Conservation (phyloP, 2,888 invertebrate species). For the Chelonus formosanus region DNA sequence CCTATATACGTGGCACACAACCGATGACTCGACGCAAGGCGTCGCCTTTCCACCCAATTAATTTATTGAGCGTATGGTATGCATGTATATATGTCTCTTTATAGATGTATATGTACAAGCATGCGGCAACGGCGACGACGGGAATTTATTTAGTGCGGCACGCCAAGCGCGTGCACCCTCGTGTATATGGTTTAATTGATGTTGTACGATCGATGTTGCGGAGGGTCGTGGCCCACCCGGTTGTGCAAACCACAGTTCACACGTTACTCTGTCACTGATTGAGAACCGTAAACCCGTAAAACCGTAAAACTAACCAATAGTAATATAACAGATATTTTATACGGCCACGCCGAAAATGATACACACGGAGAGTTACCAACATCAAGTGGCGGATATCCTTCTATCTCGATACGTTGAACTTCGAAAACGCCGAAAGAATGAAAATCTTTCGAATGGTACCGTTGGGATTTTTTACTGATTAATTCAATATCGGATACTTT, state of each 20-base stretch:
- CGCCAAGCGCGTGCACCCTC: constrained; percentile 36
- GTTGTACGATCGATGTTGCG: constrained; percentile 36
- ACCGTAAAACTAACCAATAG: constrained; percentile 18
- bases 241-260: constrained; percentile 22
- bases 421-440: too few species aligned
- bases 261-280: constrained; percentile 34
- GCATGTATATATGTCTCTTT: constrained; percentile 2
- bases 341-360: not conserved
- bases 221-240: constrained; percentile 35
- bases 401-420: too few species aligned
- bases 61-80: constrained; percentile 42
- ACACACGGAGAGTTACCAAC: not conserved
- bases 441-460: too few species aligned
- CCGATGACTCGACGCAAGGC: constrained; percentile 36
- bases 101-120: constrained; percentile 24
- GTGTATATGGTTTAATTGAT: constrained; percentile 36
- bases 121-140: constrained; percentile 26
- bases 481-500: too few species aligned
- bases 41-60: constrained; percentile 41
- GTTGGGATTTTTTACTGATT: too few species aligned
- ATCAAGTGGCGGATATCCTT: too few species aligned
- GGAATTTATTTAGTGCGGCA: constrained; percentile 45
- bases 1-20: constrained; percentile 23
- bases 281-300: constrained; percentile 9
- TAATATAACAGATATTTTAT: constrained; percentile 10